These are phyloP conservation scores for Sebastes taczanowskii DNA, from an alignment of 2,797 vertebrate genomes.

Conservation along the genomic window DNA sequence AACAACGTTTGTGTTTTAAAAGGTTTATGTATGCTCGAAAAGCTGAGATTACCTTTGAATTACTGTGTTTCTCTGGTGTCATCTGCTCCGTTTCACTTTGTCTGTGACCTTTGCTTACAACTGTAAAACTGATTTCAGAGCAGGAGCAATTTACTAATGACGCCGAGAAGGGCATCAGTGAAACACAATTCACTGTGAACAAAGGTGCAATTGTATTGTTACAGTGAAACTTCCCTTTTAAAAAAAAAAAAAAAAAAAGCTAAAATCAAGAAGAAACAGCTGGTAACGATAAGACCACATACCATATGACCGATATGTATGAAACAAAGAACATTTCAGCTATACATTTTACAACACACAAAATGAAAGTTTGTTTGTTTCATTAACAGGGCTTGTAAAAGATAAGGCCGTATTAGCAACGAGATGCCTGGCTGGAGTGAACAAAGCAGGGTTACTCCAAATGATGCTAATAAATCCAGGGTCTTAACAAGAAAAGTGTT, in stretches of 20 bases:
- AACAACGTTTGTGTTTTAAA: background rate
- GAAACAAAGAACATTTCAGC: slow-evolving; percentile 47
- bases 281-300: slow-evolving; percentile 50
- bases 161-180: slow-evolving; percentile 38
- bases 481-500: slow-evolving; percentile 64
- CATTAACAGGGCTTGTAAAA: slow-evolving; percentile 71
- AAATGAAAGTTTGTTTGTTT: slow-evolving; percentile 51
- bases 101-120: slow-evolving; percentile 16
- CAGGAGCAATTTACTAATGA: slow-evolving; percentile 18
- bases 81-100: background rate
- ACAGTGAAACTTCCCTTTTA: slow-evolving; percentile 14
- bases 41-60: background rate
- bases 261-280: slow-evolving; percentile 44
- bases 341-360: slow-evolving; percentile 55
- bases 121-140: slow-evolving; percentile 10
- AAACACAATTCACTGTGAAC: slow-evolving; percentile 37
- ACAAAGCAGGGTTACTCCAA: slow-evolving; percentile 58
- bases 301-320: slow-evolving; percentile 9
- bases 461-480: slow-evolving; percentile 64
- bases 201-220: slow-evolving; percentile 49
- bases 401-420: slow-evolving; percentile 74
- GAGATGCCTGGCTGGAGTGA: slow-evolving; percentile 62
- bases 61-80: background rate
- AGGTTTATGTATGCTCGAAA: background rate
- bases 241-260: background rate